These are phyloP conservation scores for Serilophus lunatus DNA, from an alignment of 2,113 vertebrate species.

Conservation along the genomic window DNA sequence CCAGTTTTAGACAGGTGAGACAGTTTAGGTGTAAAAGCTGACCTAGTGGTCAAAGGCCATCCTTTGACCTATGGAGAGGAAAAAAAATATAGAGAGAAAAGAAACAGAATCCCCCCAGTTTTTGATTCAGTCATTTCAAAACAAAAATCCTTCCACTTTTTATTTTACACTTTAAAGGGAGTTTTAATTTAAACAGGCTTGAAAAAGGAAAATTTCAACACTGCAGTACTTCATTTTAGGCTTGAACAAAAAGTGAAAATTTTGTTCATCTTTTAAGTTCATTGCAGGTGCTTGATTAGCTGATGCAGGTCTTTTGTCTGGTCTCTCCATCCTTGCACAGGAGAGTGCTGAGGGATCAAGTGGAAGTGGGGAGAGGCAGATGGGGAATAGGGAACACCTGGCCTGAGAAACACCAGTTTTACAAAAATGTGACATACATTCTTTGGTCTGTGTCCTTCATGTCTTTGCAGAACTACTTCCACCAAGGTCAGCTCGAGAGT, in stretches of 20 bases:
- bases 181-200: not conserved
- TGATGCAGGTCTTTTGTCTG: not conserved
- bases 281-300: not conserved
- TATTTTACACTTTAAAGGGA: not conserved
- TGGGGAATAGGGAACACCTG: not conserved
- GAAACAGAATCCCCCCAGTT: not conserved
- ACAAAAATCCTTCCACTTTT: not conserved
- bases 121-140: not conserved
- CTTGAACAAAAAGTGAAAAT: not conserved
- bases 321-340: not conserved
- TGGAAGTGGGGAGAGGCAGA: not conserved
- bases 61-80: not conserved
- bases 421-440: not conserved
- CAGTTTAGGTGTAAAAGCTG: not conserved
- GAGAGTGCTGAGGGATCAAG: not conserved
- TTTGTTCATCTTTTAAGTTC: not conserved
- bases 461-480: not conserved
- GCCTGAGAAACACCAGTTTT: not conserved
- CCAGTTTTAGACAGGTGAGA: not conserved
- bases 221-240: not conserved
- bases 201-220: not conserved
- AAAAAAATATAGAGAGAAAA: not conserved
- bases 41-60: not conserved
- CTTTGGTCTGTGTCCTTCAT: slow-evolving; percentile 10
- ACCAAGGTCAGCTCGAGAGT: not conserved